These are phyloP conservation scores for Drosophila algonquin DNA, from an alignment of 2,888 invertebrate genomes.

Conservation along the genomic window DNA sequence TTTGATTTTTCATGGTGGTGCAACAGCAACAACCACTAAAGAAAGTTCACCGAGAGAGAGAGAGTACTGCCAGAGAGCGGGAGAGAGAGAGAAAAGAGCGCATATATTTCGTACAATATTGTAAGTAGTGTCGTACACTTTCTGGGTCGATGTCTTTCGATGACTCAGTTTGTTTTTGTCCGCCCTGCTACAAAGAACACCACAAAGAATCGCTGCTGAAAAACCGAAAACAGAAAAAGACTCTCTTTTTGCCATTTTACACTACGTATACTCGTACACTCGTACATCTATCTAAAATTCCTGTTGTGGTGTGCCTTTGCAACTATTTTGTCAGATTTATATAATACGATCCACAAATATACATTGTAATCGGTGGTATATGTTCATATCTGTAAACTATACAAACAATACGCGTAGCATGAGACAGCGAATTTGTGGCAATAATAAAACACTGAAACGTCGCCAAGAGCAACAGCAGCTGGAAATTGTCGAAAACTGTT, in stretches of 20 bases:
- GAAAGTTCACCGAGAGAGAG: background rate
- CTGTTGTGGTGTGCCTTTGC: slow-evolving; percentile 39
- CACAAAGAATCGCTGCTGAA: background rate
- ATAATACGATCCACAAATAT: slow-evolving; percentile 52
- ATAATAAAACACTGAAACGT: slow-evolving; percentile 50
- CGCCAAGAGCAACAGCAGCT: slow-evolving; percentile 43
- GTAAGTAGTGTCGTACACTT: background rate
- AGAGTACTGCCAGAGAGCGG: too few species aligned
- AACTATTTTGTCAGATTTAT: slow-evolving; percentile 48
- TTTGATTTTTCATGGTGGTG: slow-evolving; percentile 20
- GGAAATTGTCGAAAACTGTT: slow-evolving; percentile 58
- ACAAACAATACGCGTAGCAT: slow-evolving; percentile 57
- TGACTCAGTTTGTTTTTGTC: slow-evolving; percentile 62
- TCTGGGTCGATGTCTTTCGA: slow-evolving; percentile 25
- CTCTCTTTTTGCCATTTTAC: slow-evolving; percentile 12
- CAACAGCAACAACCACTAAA: slow-evolving; percentile 31
- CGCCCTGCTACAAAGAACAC: slow-evolving; percentile 56
- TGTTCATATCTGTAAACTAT: slow-evolving; percentile 9
- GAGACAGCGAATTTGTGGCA: slow-evolving; percentile 63
- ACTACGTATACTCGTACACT: background rate
- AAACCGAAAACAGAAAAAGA: slow-evolving; percentile 17
- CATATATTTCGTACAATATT: slow-evolving; percentile 3
- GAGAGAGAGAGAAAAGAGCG: background rate
- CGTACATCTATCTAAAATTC: background rate
- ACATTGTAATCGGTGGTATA: slow-evolving; percentile 2